Percentiles rank a stretch among this genome's conserved stretches.
These are phyloP conservation scores for Plusia festucae DNA, from an alignment of 2,888 invertebrate species.

Conservation along the genomic window DNA sequence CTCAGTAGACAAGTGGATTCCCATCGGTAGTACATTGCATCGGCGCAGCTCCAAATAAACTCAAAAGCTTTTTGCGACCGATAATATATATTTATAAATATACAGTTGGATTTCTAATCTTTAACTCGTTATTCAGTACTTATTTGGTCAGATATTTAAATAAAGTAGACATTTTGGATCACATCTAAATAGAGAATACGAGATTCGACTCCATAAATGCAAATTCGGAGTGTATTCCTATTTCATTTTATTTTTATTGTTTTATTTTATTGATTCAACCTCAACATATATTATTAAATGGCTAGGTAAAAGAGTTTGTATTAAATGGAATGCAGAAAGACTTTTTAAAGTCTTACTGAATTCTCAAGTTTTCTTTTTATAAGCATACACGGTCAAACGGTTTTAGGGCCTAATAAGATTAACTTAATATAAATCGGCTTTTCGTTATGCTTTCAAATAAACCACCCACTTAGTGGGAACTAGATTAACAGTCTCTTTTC, in stretches of 20 bases:
- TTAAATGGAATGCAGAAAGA: neutral
- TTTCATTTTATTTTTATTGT: neutral
- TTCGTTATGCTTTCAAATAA: neutral
- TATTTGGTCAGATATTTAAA: neutral
- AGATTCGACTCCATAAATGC: neutral
- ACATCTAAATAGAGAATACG: neutral
- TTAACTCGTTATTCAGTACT: neutral
- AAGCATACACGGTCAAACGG: neutral
- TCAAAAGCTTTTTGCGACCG: too few relatives aligned
- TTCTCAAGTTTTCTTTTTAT: neutral
- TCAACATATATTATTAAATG: too few relatives aligned
- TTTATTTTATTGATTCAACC: neutral
- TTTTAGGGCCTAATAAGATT: neutral
- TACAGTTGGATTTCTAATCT: neutral
- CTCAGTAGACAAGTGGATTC: too few relatives aligned
- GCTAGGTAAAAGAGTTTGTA: neutral
- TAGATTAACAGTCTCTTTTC: neutral
- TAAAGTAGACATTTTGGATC: neutral
- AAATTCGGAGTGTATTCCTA: neutral
- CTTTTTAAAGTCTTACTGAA: too few relatives aligned
- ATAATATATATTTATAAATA: too few relatives aligned
- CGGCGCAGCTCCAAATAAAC: too few relatives aligned
- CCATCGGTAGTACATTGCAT: too few relatives aligned
- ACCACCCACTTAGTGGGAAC: neutral
- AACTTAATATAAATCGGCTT: slow-evolving; percentile 4